Conservation (phyloP, 2,888 invertebrate genomes). For the Megalurothrips usitatus region DNA sequence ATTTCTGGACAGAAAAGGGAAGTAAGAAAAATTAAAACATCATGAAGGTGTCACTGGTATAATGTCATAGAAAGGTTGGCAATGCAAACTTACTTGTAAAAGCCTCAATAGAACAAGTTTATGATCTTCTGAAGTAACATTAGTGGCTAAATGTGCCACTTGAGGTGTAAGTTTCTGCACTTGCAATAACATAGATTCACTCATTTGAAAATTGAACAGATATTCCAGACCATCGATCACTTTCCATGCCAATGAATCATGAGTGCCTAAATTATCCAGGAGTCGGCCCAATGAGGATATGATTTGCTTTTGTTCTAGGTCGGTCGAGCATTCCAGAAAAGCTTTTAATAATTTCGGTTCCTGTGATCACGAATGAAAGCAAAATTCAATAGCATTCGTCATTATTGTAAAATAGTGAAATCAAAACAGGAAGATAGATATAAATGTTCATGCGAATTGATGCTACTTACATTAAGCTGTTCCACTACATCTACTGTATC, state of each 20-base stretch:
- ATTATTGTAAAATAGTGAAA: neutral
- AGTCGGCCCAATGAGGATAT: neutral
- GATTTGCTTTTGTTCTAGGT: neutral
- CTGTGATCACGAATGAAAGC: neutral
- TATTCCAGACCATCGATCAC: neutral
- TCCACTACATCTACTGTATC: no score
- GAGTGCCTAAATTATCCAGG: neutral
- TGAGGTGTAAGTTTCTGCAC: neutral
- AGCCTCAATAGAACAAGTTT: neutral
- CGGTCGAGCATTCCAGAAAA: neutral
- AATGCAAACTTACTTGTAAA: neutral
- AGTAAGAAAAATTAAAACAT: neutral
- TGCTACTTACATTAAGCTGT: no score
- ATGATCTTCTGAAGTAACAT: neutral
- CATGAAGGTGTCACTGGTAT: neutral
- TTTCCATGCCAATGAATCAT: neutral
- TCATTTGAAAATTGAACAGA: neutral
- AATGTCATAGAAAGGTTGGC: neutral
- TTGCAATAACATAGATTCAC: neutral
- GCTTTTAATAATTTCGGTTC: neutral
- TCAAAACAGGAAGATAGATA: neutral
- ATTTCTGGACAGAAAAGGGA: neutral
- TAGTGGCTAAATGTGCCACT: neutral
- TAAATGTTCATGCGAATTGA: no score
- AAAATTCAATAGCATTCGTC: neutral